Base-by-base conservation (phyloP, 2,888 invertebrate species). In the Latrodectus elegans region DNA sequence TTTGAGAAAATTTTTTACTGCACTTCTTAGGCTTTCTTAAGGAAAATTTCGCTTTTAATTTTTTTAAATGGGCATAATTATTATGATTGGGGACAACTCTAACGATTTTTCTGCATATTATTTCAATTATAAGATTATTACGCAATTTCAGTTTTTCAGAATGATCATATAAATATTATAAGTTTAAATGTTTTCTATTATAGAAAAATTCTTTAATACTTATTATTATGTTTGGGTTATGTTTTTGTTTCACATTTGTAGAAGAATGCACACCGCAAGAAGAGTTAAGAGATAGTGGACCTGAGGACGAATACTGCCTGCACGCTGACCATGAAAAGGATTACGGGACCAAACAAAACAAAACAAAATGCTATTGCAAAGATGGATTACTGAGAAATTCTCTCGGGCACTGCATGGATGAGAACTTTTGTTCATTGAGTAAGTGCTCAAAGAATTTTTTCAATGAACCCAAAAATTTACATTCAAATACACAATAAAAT, bases 281-380 rank as follows among this genome's bases (percentile, higher is more conserved):
- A 60, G 72, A 65, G 15, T 8, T 15, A 51, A 17, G 38, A 15
- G 64, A 64, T 6, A 82, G 81, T n/a, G 81, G 86, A 17, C 68
- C 49, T 4, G 77, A n/a, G 2, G 77, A 81, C 22, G 86, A 87
- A 14, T 81, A 26, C 67, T 87, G 86, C 15, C 22, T 76, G 0
- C 49, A 22, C 4, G 65, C 60, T 14, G 72, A 67, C 0, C n/a
- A 11, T n/a, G 75, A 49, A 12, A 67, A 15, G 0, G 15, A 8
- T 15, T 11, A 12, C 17, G 76, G 76, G 12, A 15, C n/a, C 3
- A 87, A 72, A 1, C 55, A 72, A 12, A 72, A 72, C 11, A 26
- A 70, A 6, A 26, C 55, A 6, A 9, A 64, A n/a, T 87, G 86
- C 17, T 87, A 81, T 15, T 87, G 86, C 38, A 51, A 55, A 22